Percentiles rank a stretch among this genome's conserved stretches.
phyloP scores from a whole-genome alignment of 2,113 vertebrate genomes.

The Choloepus hoffmanni region DNA sequence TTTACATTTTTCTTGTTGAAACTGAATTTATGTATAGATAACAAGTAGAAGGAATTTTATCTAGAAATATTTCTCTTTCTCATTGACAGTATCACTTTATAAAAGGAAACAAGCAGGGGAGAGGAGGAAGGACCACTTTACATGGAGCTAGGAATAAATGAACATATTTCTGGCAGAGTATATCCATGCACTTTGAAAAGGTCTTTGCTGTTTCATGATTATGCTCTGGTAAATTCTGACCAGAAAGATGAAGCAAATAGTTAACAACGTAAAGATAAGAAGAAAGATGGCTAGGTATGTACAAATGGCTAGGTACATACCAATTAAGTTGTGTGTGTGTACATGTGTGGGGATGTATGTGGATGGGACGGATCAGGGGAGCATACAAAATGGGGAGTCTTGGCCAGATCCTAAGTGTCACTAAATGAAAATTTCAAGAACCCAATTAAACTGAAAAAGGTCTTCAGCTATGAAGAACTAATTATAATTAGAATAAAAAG shows the following conservation, averaged over 20 bases:
- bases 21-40: neutral
- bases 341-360: neutral
- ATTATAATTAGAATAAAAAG: neutral
- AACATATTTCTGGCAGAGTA: constrained; percentile 4
- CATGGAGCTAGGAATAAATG: neutral
- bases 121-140: neutral
- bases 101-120: neutral
- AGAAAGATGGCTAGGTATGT: neutral
- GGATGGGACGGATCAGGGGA: neutral
- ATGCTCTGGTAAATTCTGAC: neutral
- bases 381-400: neutral
- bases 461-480: constrained; percentile 8
- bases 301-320: neutral
- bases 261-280: neutral
- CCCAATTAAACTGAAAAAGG: neutral
- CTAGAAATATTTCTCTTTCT: constrained; percentile 50
- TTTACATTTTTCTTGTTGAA: constrained; percentile 40
- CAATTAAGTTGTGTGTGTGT: neutral
- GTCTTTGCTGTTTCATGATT: neutral
- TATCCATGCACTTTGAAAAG: neutral
- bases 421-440: constrained; percentile 15
- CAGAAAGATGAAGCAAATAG: neutral
- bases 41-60: constrained; percentile 19
- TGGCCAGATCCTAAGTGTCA: neutral
- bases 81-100: neutral